Evolutionary conservation across 2,888 invertebrate species (phyloP).

Genomic region (Leptinotarsa tumamoca): DNA sequence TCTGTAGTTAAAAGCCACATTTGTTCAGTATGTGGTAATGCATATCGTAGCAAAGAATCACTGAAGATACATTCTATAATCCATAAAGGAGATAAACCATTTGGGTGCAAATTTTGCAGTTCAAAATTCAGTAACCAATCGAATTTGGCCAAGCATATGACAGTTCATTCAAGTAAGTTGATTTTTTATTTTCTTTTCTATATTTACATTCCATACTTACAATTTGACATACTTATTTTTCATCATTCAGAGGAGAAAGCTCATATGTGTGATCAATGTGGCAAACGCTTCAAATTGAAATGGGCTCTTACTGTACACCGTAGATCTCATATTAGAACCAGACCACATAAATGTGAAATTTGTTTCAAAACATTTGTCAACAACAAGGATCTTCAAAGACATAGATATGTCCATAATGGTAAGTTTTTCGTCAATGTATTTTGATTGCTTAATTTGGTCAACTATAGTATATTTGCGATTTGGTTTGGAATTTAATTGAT

Average conservation of each 20-base stretch:
- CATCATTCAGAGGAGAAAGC: constrained; percentile 67
- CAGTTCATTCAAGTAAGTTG: constrained; percentile 70
- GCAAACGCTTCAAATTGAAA: constrained; percentile 72
- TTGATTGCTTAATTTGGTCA: too few relatives aligned
- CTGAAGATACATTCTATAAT: constrained; percentile 73
- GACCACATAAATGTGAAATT: constrained; percentile 73
- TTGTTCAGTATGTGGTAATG: constrained; percentile 74
- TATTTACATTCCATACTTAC: neutral
- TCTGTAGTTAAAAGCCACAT: constrained; percentile 68
- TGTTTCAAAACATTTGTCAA: constrained; percentile 78
- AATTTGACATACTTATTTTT: constrained; percentile 19
- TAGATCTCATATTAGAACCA: constrained; percentile 68
- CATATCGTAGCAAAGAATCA: constrained; percentile 72
- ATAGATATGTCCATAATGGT: constrained; percentile 78
- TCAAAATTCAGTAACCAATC: constrained; percentile 74
- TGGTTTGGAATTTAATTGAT: too few relatives aligned
- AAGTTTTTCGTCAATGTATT: constrained; percentile 47
- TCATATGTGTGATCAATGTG: constrained; percentile 73
- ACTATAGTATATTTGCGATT: too few relatives aligned
- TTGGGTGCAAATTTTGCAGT: constrained; percentile 72
- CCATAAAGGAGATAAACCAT: constrained; percentile 75
- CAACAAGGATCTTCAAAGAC: constrained; percentile 77
- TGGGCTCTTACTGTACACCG: constrained; percentile 72
- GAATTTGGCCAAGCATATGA: constrained; percentile 76
- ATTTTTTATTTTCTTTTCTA: neutral